Evolutionary conservation across 2,888 invertebrate species (phyloP).

Genomic region (Orgyia antiqua): DNA sequence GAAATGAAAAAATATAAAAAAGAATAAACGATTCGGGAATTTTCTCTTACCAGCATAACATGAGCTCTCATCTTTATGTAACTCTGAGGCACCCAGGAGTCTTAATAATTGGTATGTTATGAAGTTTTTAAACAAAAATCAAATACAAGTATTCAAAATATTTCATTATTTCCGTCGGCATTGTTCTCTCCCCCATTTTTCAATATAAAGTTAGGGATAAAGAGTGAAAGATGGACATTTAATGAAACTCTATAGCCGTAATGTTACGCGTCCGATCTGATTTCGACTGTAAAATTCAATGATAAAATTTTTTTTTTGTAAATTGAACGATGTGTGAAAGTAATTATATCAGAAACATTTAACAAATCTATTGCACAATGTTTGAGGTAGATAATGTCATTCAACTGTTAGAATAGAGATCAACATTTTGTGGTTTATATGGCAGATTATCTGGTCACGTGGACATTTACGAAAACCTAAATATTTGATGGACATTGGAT

Average conservation of each 20-base stretch:
- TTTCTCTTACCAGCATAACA: constrained; percentile 10
- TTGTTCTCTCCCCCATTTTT: constrained; percentile 48
- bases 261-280: constrained; percentile 17
- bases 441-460: too few relatives aligned
- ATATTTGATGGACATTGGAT: too few relatives aligned
- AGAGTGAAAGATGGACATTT: background rate
- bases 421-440: too few relatives aligned
- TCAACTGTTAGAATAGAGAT: too few relatives aligned
- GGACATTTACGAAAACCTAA: too few relatives aligned
- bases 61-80: constrained; percentile 17
- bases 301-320: too few relatives aligned
- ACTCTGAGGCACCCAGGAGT: too few relatives aligned
- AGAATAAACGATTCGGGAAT: constrained; percentile 10
- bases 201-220: constrained; percentile 33
- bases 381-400: too few relatives aligned
- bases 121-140: constrained; percentile 46
- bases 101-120: constrained; percentile 40
- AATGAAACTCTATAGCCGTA: constrained; percentile 2
- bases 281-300: constrained; percentile 11
- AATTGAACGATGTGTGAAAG: too few relatives aligned
- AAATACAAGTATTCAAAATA: constrained; percentile 69
- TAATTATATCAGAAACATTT: too few relatives aligned
- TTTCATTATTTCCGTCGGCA: constrained; percentile 56
- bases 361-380: too few relatives aligned
- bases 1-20: constrained; percentile 52